A percentile compares a stretch with the other conserved stretches of the same genome.
These are phyloP conservation scores for Gymnobelideus leadbeateri DNA, from an alignment of 2,113 vertebrate species.

Conservation along the genomic window DNA sequence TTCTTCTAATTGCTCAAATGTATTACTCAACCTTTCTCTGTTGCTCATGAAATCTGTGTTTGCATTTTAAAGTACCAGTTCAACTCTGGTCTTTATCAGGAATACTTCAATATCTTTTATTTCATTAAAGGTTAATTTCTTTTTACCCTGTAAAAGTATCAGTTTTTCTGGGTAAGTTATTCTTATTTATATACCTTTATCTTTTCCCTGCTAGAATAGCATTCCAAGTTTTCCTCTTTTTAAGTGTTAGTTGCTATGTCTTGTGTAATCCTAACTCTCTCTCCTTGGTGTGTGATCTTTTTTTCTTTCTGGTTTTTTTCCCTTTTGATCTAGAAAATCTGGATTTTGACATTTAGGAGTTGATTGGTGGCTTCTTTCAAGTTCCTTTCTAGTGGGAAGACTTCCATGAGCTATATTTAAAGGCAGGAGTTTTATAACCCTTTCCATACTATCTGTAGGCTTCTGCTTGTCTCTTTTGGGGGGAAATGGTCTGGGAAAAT, in stretches of 20 bases:
- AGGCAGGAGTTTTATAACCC: neutral
- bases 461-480: neutral
- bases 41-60: neutral
- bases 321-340: neutral
- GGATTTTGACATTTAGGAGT: neutral
- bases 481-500: neutral
- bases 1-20: neutral
- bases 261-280: neutral
- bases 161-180: neutral
- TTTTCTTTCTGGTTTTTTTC: neutral
- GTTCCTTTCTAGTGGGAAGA: neutral
- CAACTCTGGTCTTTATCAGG: neutral
- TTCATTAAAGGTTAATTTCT: neutral
- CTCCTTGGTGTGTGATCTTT: neutral
- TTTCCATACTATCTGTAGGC: neutral
- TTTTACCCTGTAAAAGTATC: neutral
- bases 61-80: neutral
- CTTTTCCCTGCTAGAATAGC: neutral
- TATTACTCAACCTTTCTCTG: neutral
- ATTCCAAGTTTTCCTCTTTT: neutral
- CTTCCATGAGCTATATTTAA: neutral
- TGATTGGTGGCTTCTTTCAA: neutral
- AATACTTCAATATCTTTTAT: neutral
- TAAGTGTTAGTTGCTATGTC: neutral
- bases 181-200: neutral